A percentile compares a stretch with the other conserved stretches of the same genome.
phyloP scores from a whole-genome alignment of 2,797 vertebrate species.

The Hippocampus kuda region DNA sequence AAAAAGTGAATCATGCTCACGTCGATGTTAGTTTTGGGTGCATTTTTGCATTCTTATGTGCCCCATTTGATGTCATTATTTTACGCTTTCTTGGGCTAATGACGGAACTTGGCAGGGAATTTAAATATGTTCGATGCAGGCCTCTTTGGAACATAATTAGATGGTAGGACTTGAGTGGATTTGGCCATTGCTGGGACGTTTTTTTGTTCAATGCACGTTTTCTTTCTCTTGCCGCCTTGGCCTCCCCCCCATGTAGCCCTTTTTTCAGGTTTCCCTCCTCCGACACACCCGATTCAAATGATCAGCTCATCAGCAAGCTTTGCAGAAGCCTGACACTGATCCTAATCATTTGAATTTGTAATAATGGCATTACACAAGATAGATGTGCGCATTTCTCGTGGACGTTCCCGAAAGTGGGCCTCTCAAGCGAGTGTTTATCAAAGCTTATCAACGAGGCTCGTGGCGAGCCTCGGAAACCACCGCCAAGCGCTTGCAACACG shows the following conservation, averaged over 20 bases:
- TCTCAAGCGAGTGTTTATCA: conserved; percentile 35
- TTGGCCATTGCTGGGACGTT: no score
- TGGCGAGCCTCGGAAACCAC: conserved; percentile 36
- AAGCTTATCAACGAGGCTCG: conserved; percentile 23
- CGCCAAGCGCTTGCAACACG: conserved; percentile 43
- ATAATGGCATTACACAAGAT: no score
- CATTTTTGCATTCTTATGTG: not conserved
- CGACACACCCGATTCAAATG: no score
- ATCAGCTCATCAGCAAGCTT: no score
- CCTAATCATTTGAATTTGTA: no score
- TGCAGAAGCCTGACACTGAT: no score
- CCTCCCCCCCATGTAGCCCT: no score
- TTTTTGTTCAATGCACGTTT: no score
- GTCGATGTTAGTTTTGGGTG: not conserved
- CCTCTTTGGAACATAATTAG: not conserved
- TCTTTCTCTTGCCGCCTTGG: no score
- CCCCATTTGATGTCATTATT: conserved; percentile 13
- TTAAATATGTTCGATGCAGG: not conserved
- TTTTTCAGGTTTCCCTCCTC: no score
- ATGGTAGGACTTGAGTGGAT: no score
- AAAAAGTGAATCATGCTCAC: not conserved
- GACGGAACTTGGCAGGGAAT: conserved; percentile 1
- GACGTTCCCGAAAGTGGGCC: not conserved
- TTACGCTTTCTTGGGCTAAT: not conserved
- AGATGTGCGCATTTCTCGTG: no score